Conservation (phyloP, 2,113 vertebrate species). For the Camarhynchus parvulus region DNA sequence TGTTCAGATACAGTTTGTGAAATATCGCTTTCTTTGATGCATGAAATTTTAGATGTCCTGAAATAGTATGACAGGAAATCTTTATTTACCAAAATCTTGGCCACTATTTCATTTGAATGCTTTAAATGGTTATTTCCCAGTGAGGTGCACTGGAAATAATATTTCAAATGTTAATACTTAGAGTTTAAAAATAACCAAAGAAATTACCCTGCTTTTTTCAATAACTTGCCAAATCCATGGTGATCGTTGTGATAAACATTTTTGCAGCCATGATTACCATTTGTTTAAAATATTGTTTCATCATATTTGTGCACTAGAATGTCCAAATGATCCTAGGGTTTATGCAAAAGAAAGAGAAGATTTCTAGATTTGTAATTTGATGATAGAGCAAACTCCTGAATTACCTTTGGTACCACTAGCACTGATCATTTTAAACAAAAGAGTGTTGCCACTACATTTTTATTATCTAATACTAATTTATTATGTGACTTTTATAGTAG, state of each 20-base stretch:
- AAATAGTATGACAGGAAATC: neutral
- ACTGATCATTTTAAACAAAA: neutral
- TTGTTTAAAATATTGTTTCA: slow-evolving; percentile 28
- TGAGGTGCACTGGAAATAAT: neutral
- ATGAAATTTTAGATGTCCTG: neutral
- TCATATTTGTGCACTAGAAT: neutral
- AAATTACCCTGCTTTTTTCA: neutral
- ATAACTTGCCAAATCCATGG: neutral
- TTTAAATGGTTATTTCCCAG: slow-evolving; percentile 8
- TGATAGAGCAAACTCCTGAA: neutral
- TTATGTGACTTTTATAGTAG: neutral
- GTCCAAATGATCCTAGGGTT: neutral
- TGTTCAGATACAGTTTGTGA: neutral
- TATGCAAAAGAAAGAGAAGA: neutral
- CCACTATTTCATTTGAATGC: neutral
- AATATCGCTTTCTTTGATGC: neutral
- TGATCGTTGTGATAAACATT: neutral
- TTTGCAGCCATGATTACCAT: neutral
- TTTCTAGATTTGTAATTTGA: neutral
- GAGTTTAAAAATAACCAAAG: slow-evolving; percentile 8
- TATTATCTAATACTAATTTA: neutral
- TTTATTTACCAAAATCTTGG: slow-evolving; percentile 12
- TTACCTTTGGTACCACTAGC: neutral
- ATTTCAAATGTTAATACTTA: slow-evolving; percentile 27
- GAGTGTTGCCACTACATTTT: neutral